Percentiles rank a stretch among this genome's conserved stretches.
These are phyloP conservation scores for Sphaerodactylus townsendi DNA, from an alignment of 2,113 vertebrate genomes.

Conservation along the genomic window DNA sequence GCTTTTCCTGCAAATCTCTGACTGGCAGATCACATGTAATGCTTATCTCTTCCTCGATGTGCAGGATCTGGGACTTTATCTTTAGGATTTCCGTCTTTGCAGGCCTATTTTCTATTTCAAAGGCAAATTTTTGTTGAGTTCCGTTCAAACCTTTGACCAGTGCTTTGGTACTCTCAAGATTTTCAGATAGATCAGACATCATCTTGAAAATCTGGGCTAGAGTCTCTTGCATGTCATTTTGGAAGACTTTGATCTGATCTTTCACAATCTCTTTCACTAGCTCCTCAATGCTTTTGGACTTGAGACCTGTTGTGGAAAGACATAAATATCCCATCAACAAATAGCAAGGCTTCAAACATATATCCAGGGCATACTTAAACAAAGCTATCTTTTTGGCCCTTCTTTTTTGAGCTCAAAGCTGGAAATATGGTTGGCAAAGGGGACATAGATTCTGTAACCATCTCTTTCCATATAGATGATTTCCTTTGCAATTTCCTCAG, in stretches of 20 bases:
- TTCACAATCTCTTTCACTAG: slow-evolving; percentile 68
- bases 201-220: slow-evolving; percentile 75
- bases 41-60: slow-evolving; percentile 70
- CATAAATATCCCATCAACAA: background rate
- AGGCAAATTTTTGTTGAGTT: slow-evolving; percentile 65
- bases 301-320: slow-evolving; percentile 65
- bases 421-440: background rate
- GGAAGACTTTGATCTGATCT: slow-evolving; percentile 71
- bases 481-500: background rate
- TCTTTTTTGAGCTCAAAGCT: background rate
- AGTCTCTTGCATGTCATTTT: slow-evolving; percentile 71
- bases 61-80: slow-evolving; percentile 64
- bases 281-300: slow-evolving; percentile 71
- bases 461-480: background rate
- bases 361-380: background rate
- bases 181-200: slow-evolving; percentile 71
- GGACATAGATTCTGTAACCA: background rate
- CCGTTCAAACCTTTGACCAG: slow-evolving; percentile 69
- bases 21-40: slow-evolving; percentile 66
- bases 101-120: slow-evolving; percentile 50
- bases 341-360: background rate
- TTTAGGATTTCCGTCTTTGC: slow-evolving; percentile 67
- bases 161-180: slow-evolving; percentile 73
- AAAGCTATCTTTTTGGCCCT: background rate
- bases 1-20: slow-evolving; percentile 71